Conservation (phyloP, 2,888 invertebrate genomes). For the Busseola fusca region DNA sequence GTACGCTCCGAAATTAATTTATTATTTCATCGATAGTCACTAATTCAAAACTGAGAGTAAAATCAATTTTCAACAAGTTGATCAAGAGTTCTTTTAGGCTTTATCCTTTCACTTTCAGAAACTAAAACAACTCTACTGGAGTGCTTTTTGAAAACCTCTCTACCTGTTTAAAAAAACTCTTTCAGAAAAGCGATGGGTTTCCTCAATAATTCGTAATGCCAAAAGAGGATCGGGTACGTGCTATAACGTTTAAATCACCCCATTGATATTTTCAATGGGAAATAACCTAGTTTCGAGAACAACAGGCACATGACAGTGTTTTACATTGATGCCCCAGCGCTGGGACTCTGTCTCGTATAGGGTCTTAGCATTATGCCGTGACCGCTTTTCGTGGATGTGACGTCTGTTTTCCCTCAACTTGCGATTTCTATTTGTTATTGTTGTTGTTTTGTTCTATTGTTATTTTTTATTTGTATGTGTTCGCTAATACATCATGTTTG, state of each 20-base stretch:
- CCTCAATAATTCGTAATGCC: conserved; percentile 58
- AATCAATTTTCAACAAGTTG: conserved; percentile 34
- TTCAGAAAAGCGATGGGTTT: conserved; percentile 40
- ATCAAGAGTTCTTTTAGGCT: conserved; percentile 36
- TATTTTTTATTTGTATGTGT: too few species aligned
- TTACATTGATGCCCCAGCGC: too few species aligned
- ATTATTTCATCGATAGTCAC: conserved; percentile 15
- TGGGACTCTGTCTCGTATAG: too few species aligned
- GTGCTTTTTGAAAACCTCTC: conserved; percentile 32
- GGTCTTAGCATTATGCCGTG: too few species aligned
- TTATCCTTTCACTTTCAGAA: conserved; percentile 22
- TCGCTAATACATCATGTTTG: too few species aligned
- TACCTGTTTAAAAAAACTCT: conserved; percentile 50
- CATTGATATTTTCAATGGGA: conserved; percentile 58
- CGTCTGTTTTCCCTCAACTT: too few species aligned
- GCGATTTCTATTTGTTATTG: too few species aligned
- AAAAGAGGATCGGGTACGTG: conserved; percentile 58
- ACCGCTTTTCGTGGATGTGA: too few species aligned
- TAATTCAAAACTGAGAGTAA: conserved; percentile 31
- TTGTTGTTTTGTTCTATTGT: too few species aligned
- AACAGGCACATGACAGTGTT: conserved; percentile 26
- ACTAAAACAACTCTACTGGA: conserved; percentile 34
- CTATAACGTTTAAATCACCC: conserved; percentile 51
- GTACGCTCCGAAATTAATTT: conserved; percentile 6
- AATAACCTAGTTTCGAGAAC: conserved; percentile 53